phyloP scores from a whole-genome alignment of 2,113 vertebrate species.

The Aptenodytes patagonicus region DNA sequence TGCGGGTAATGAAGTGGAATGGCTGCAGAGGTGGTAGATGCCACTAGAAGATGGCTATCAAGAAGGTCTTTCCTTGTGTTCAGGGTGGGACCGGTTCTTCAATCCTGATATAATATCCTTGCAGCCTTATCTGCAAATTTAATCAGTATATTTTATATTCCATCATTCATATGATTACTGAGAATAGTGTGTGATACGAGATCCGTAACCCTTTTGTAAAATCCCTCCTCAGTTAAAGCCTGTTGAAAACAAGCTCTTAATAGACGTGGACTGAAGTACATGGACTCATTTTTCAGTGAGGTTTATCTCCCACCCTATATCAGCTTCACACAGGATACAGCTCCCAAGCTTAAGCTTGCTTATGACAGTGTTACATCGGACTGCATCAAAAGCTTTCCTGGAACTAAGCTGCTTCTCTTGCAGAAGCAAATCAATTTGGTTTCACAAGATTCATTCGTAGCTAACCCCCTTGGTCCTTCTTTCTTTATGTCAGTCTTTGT shows the following conservation, averaged over 20 bases:
- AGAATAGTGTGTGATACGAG: not conserved
- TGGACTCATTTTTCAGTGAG: not conserved
- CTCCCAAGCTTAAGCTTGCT: not conserved
- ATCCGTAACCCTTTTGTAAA: not conserved
- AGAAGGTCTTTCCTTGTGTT: not conserved
- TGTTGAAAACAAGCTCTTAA: not conserved
- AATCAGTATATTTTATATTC: not conserved
- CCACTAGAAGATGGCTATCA: not conserved
- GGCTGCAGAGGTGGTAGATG: not conserved
- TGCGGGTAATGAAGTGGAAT: not conserved
- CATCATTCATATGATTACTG: not conserved
- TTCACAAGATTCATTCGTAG: not conserved
- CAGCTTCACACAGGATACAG: not conserved
- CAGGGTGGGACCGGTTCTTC: not conserved
- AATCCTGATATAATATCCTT: not conserved
- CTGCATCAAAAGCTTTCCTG: not conserved
- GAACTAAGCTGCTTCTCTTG: not conserved
- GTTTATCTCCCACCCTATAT: not conserved
- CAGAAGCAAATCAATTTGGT: not conserved
- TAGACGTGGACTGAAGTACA: not conserved
- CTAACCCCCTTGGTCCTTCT: not conserved
- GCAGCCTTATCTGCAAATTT: not conserved
- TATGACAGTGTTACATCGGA: not conserved
- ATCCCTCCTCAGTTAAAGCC: not conserved
- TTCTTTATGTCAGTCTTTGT: not conserved